These are phyloP conservation scores for Caenorhabditis imperialis DNA, from an alignment of 2,888 invertebrate genomes.

Conservation along the genomic window DNA sequence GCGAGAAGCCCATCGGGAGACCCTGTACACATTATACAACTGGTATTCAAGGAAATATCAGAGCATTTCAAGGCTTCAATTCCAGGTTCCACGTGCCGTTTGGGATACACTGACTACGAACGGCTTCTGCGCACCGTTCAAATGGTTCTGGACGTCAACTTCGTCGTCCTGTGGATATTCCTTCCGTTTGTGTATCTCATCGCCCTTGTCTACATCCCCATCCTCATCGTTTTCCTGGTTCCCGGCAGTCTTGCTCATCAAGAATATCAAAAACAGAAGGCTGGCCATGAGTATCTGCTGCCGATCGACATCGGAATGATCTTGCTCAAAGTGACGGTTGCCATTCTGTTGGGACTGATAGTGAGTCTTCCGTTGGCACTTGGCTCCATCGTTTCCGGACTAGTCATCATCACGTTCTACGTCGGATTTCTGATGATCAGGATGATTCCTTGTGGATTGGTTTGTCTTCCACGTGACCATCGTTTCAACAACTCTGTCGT, in stretches of 20 bases:
- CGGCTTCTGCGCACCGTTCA: slow-evolving; percentile 17
- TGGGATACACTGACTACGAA: slow-evolving; percentile 46
- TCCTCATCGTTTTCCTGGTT: slow-evolving; percentile 20
- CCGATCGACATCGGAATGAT: slow-evolving; percentile 19
- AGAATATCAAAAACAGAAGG: slow-evolving; percentile 19
- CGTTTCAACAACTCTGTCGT: background rate
- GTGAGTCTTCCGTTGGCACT: slow-evolving; percentile 28
- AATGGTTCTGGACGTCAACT: slow-evolving; percentile 35
- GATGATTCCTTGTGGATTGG: slow-evolving; percentile 34
- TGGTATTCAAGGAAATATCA: background rate
- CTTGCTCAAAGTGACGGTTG: slow-evolving; percentile 11
- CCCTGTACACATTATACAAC: slow-evolving; percentile 32
- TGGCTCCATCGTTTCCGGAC: slow-evolving; percentile 37
- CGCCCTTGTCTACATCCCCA: slow-evolving; percentile 45
- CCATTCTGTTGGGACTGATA: slow-evolving; percentile 11
- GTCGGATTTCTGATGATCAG: slow-evolving; percentile 18
- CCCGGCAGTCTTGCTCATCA: slow-evolving; percentile 29
- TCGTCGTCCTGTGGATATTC: slow-evolving; percentile 32
- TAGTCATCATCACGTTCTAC: slow-evolving; percentile 18
- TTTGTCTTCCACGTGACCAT: slow-evolving; percentile 2
- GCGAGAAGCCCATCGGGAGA: slow-evolving; percentile 49
- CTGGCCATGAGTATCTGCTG: slow-evolving; percentile 18
- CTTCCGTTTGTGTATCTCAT: slow-evolving; percentile 44
- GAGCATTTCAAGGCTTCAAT: background rate
- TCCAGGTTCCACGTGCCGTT: slow-evolving; percentile 41